These are phyloP conservation scores for Spilogale gracilis DNA, from an alignment of 2,113 vertebrate species.

Conservation along the genomic window DNA sequence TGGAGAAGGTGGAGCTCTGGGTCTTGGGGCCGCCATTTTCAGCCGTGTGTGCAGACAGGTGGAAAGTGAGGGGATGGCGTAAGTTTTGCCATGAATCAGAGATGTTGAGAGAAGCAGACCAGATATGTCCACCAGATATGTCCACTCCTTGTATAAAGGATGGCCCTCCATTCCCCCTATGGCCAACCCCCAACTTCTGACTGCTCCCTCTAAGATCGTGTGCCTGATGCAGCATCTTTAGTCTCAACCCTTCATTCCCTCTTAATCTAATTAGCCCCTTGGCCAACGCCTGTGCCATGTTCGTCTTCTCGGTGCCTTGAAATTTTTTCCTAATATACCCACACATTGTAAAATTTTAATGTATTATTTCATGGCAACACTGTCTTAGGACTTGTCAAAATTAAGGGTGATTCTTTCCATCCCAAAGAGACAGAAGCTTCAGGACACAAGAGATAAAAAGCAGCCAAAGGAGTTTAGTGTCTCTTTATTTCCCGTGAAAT, in stretches of 20 bases:
- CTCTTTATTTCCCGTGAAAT: neutral
- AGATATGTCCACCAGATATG: neutral
- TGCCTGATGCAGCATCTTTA: too few species aligned
- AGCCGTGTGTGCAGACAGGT: neutral
- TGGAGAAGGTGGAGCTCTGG: neutral
- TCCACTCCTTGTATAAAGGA: neutral
- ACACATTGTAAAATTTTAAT: neutral
- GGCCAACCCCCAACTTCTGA: too few species aligned
- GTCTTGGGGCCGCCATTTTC: neutral
- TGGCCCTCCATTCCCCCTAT: neutral
- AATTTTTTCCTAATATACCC: neutral
- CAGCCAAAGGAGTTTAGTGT: neutral
- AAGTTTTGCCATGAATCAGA: neutral
- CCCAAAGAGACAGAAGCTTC: neutral
- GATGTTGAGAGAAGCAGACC: neutral
- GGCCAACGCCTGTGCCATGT: neutral
- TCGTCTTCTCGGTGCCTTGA: neutral
- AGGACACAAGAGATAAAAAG: neutral
- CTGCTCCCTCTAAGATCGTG: rapidly evolving
- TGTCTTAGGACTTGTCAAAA: neutral
- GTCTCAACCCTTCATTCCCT: neutral
- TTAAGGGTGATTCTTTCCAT: neutral
- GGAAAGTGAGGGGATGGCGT: neutral
- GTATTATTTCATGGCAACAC: neutral
- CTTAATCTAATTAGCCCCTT: neutral